Evolutionary conservation across 2,888 invertebrate genomes (phyloP).

Genomic region (Caenorhabditis parvicauda): DNA sequence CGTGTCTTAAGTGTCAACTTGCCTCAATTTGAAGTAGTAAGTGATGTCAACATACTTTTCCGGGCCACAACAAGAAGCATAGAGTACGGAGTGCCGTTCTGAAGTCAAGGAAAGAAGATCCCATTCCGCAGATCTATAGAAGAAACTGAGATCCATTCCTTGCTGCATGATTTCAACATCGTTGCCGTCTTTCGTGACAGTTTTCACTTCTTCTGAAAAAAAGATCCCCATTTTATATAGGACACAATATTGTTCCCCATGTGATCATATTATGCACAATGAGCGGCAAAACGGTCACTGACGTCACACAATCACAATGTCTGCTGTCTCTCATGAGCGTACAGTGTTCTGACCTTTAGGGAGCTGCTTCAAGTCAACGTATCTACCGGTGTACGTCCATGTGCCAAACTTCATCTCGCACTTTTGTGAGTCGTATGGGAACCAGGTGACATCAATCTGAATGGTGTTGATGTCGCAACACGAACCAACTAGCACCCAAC

Average conservation of each 20-base stretch:
- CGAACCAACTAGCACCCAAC: constrained; percentile 19
- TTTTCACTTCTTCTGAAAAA: constrained; percentile 34
- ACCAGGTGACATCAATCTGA: constrained; percentile 62
- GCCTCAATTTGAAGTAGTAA: constrained; percentile 57
- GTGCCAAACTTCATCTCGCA: constrained; percentile 63
- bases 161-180: constrained; percentile 56
- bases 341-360: constrained; percentile 29
- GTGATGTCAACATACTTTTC: constrained; percentile 62
- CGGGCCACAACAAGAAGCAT: constrained; percentile 62
- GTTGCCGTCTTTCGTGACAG: constrained; percentile 38
- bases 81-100: constrained; percentile 58
- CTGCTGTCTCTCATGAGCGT: background rate
- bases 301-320: too few relatives aligned
- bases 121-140: constrained; percentile 62
- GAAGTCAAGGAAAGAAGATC: constrained; percentile 58
- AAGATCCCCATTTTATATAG: background rate
- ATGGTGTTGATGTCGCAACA: constrained; percentile 3
- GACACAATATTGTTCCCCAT: constrained; percentile 1
- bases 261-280: constrained; percentile 1
- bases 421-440: constrained; percentile 60
- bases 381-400: constrained; percentile 61
- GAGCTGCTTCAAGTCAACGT: constrained; percentile 51
- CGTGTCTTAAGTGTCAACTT: background rate
- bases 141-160: constrained; percentile 63
- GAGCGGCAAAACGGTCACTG: background rate